These are phyloP conservation scores for Automeris io DNA, from an alignment of 2,888 invertebrate genomes.

Conservation along the genomic window DNA sequence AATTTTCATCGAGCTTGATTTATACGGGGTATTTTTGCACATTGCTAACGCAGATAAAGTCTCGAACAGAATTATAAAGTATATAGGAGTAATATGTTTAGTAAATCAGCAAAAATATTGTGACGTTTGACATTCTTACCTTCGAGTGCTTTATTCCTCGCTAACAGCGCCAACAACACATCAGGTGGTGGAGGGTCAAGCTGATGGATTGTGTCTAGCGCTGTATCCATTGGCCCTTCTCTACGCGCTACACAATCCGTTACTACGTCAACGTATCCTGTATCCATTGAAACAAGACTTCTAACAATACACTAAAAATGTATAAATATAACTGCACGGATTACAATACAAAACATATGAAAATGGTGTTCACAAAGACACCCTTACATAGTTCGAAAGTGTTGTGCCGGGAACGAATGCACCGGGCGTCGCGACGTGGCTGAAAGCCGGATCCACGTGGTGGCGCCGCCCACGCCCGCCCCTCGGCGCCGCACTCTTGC, in stretches of 20 bases:
- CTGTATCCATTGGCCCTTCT: constrained; percentile 44
- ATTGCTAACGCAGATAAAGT: too few species aligned
- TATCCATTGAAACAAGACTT: constrained; percentile 50
- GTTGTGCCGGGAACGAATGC: constrained; percentile 31
- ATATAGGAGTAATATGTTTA: too few species aligned
- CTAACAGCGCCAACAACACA: constrained; percentile 88
- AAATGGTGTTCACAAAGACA: constrained; percentile 29
- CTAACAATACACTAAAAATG: constrained; percentile 41
- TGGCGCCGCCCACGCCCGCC: constrained; percentile 69
- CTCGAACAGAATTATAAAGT: too few species aligned
- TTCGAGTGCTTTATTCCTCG: constrained; percentile 92
- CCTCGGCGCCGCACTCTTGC: constrained; percentile 43
- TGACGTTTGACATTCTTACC: constrained; percentile 74
- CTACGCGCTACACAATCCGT: constrained; percentile 42
- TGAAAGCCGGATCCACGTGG: constrained; percentile 57
- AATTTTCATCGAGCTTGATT: too few species aligned
- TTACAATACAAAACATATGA: constrained; percentile 40
- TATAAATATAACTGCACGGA: constrained; percentile 27
- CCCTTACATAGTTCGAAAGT: constrained; percentile 37
- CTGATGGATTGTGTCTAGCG: constrained; percentile 56
- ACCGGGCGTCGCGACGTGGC: constrained; percentile 46
- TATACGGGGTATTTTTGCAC: too few species aligned
- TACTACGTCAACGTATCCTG: constrained; percentile 44
- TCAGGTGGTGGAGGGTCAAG: constrained; percentile 85
- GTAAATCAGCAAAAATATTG: too few species aligned